These are phyloP conservation scores for Himalopsyche kuldschensis DNA, from an alignment of 2,888 invertebrate genomes.

Conservation along the genomic window DNA sequence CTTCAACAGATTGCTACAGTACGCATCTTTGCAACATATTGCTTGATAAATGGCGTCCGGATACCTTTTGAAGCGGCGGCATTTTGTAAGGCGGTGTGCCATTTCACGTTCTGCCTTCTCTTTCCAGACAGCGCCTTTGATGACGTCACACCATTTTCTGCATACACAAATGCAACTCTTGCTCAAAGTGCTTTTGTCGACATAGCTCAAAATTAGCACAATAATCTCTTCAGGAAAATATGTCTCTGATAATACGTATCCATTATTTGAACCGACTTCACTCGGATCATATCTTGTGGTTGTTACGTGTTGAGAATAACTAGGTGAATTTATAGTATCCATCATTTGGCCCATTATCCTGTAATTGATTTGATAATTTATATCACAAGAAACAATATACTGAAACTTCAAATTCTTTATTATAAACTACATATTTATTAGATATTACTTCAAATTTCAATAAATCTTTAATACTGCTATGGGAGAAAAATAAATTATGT, in stretches of 20 bases:
- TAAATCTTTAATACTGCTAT: too few relatives aligned
- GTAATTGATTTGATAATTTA: background rate
- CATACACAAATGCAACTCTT: conserved; percentile 53
- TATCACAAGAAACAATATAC: too few relatives aligned
- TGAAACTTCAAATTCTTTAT: too few relatives aligned
- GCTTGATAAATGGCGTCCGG: conserved; percentile 51
- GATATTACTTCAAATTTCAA: too few relatives aligned
- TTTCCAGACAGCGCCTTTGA: conserved; percentile 51
- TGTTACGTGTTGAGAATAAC: background rate
- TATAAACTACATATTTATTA: too few relatives aligned
- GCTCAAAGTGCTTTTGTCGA: conserved; percentile 48
- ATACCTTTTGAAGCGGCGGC: conserved; percentile 43
- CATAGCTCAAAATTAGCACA: conserved; percentile 49
- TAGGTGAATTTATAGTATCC: background rate
- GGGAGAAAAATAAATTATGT: too few relatives aligned
- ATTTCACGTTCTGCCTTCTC: conserved; percentile 45
- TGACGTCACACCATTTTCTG: conserved; percentile 54
- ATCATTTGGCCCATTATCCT: conserved; percentile 5
- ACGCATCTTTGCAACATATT: conserved; percentile 49
- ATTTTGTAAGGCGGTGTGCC: conserved; percentile 41
- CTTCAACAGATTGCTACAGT: conserved; percentile 54
- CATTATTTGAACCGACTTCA: conserved; percentile 44
- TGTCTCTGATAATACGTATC: conserved; percentile 45
- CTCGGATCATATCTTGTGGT: conserved; percentile 4
- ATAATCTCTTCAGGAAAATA: conserved; percentile 57